These are phyloP conservation scores for Timema cristinae DNA, from an alignment of 2,888 invertebrate genomes.

Conservation along the genomic window DNA sequence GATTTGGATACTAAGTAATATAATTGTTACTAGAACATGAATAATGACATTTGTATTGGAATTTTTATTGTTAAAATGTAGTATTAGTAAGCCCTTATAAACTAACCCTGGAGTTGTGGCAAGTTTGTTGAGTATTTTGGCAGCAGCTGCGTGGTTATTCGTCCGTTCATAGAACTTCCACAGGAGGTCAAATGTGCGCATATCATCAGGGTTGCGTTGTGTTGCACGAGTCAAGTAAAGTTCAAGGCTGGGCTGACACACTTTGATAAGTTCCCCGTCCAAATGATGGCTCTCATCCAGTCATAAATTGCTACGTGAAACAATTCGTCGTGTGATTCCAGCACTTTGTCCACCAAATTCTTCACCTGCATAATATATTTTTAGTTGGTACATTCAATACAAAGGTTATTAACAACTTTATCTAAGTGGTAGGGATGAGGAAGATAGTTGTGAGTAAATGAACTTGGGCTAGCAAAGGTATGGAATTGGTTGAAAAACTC, in stretches of 20 bases:
- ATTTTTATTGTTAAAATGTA: no score
- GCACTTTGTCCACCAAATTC: constrained; percentile 46
- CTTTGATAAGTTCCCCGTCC: constrained; percentile 62
- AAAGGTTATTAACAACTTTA: no score
- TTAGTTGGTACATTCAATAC: no score
- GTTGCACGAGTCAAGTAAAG: constrained; percentile 58
- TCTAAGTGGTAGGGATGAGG: no score
- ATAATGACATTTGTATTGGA: no score
- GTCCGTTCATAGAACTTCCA: constrained; percentile 96
- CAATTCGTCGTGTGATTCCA: constrained; percentile 69
- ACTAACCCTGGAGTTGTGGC: constrained; percentile 68
- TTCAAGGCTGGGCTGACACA: constrained; percentile 69
- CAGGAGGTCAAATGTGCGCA: constrained; percentile 70
- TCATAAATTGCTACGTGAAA: constrained; percentile 89
- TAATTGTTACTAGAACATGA: no score
- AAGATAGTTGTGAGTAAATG: no score
- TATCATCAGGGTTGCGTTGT: constrained; percentile 53
- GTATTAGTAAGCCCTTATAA: not conserved
- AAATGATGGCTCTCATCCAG: constrained; percentile 79
- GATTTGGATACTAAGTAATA: no score
- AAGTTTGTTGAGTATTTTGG: constrained; percentile 81
- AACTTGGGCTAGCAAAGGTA: no score
- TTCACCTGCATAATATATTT: constrained; percentile 48
- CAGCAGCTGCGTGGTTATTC: constrained; percentile 88
- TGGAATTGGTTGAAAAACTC: no score